Evolutionary conservation across 1,140 invertebrate genomes (phyloP).

Genomic region (Trichonephila inaurata): DNA sequence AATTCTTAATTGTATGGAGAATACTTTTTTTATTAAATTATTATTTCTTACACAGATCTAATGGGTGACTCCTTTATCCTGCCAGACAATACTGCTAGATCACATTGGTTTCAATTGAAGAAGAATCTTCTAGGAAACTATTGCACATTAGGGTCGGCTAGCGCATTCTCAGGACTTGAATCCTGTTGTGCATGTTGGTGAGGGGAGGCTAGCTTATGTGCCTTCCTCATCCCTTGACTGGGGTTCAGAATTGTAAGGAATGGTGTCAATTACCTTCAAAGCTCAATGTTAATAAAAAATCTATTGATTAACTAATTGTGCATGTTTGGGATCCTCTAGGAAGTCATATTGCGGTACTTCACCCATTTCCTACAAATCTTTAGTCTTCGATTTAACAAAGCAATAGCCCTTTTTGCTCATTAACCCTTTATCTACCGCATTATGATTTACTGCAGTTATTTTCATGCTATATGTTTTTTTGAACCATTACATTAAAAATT

Average conservation of each 20-base stretch:
- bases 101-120: neutral
- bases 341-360: neutral
- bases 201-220: no score
- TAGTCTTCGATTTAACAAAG: neutral
- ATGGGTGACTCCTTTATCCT: neutral
- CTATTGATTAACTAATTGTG: no score
- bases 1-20: neutral
- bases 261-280: no score
- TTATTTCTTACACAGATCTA: neutral
- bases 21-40: neutral
- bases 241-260: no score
- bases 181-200: neutral
- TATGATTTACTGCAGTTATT: no score
- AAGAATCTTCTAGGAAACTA: neutral
- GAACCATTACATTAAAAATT: no score
- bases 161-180: neutral
- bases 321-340: neutral
- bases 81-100: neutral
- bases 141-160: neutral
- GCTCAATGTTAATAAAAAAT: no score
- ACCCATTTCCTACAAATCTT: neutral
- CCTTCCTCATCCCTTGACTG: no score
- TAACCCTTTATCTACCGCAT: no score
- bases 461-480: no score
- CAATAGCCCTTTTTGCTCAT: neutral